Base-by-base conservation (phyloP, 2,888 invertebrate species). In the Thera obeliscata region DNA sequence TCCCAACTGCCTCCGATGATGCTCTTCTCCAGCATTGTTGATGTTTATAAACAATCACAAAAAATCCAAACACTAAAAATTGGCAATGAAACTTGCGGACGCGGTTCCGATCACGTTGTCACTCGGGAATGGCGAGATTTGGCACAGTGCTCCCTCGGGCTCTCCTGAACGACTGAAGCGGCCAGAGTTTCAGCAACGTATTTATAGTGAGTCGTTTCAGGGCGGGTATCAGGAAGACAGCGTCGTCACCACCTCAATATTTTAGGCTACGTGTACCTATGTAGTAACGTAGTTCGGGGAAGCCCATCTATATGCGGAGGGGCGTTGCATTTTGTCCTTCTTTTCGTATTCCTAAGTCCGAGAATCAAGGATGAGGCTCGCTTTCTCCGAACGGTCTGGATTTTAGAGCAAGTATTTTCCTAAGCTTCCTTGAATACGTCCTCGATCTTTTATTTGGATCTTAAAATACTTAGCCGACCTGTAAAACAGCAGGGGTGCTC, bases 1-100 rank as follows among this genome's bases (percentile, higher is more conserved):
- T 93, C 93, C 93, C 91, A 93, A 84, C 93, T 93, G 80, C 90
- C 91, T 71, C 93, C 92, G 73, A 93, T 71, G 71, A 89, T 83
- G 60, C 87, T 85, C 80, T 89, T 91, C 87, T 93, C 93, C 92
- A 93, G 87, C 93, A 93, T 56, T 93, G 54, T 81, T 87, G 76
- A 22, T 63, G 71, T 76, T 79, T 76, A 78, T 62, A 72, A 79
- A 78, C 78, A 74, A 70, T 75, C 81, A 82, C 84, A 79, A 78
- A 67, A 74, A 67, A 75, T 77, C 75, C 82, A 85, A 83, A 80
- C 76, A 76, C 77, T 71, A 67, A 59, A 64, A 68, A 69, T 60
- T 62, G 69, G 68, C 69, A 59, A 65, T 61, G 52, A 50, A 65
- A 59, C 62, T 64, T 55, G 46, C 74, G 74, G 74, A 84, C 85